phyloP scores from a whole-genome alignment of 2,797 vertebrate species.

The Tiaroga cobitis region DNA sequence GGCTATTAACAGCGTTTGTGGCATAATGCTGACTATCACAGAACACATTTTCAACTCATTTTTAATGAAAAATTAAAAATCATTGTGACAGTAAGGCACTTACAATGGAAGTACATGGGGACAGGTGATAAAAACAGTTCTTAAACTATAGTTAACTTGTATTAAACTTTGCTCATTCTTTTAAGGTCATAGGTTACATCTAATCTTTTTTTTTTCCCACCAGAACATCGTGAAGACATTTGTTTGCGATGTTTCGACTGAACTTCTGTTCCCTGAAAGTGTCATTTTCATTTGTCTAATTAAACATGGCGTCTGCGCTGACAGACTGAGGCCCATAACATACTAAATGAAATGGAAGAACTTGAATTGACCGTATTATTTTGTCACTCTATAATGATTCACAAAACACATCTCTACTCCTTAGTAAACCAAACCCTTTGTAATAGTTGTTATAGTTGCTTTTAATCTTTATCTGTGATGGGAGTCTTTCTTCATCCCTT shows the following conservation, averaged over 20 bases:
- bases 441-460: constrained; percentile 42
- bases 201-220: neutral
- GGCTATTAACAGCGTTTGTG: neutral
- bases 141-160: neutral
- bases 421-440: constrained; percentile 17
- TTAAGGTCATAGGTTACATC: neutral
- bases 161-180: neutral
- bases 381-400: neutral
- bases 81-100: neutral
- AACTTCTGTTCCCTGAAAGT: neutral
- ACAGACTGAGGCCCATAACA: neutral
- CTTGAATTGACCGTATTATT: constrained; percentile 9
- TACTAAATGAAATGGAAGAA: neutral
- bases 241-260: neutral
- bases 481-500: constrained; percentile 49
- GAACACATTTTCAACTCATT: neutral
- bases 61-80: neutral
- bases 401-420: neutral
- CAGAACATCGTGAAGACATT: neutral
- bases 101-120: neutral
- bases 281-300: neutral
- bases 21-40: neutral
- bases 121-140: neutral
- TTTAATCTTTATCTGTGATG: constrained; percentile 41
- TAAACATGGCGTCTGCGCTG: neutral